Conservation (phyloP, 1,140 invertebrate genomes). For the Andrena cerasifolii region DNA sequence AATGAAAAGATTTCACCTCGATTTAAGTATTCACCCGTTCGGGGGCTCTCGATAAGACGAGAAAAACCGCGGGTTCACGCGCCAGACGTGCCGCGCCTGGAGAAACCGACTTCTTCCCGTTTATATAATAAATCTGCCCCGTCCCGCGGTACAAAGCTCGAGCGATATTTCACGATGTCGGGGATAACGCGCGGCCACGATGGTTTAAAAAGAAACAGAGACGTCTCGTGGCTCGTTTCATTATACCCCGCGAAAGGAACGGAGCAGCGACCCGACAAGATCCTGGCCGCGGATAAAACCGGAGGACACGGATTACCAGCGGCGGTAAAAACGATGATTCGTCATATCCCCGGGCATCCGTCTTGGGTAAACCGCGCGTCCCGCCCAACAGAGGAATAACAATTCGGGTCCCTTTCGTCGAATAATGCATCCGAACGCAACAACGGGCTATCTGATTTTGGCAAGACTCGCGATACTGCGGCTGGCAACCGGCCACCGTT, state of each 20-base stretch:
- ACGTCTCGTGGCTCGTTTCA: slow-evolving; percentile 28
- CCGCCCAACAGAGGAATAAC: neutral
- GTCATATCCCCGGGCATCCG: slow-evolving; percentile 44
- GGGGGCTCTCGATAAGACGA: too few species aligned
- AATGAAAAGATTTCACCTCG: too few species aligned
- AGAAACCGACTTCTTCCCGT: slow-evolving; percentile 5
- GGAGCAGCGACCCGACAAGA: neutral
- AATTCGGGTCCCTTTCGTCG: slow-evolving; percentile 22
- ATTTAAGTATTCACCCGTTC: too few species aligned
- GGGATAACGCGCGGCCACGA: slow-evolving; percentile 14
- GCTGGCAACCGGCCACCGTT: slow-evolving; percentile 71
- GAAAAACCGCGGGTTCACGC: too few species aligned
- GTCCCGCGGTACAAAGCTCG: slow-evolving; percentile 1
- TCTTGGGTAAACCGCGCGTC: slow-evolving; percentile 10
- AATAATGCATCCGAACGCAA: slow-evolving; percentile 75
- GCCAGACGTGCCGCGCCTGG: neutral
- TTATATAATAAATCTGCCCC: slow-evolving; percentile 33
- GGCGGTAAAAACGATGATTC: slow-evolving; percentile 36
- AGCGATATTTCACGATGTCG: slow-evolving; percentile 33
- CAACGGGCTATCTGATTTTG: slow-evolving; percentile 76
- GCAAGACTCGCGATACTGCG: slow-evolving; percentile 54
- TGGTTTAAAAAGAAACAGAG: neutral
- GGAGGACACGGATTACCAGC: slow-evolving; percentile 15
- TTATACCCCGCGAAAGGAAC: neutral
- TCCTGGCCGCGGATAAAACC: slow-evolving; percentile 8